Percentiles rank a stretch among this genome's conserved stretches.
These are phyloP conservation scores for Amphiprion percula DNA, from an alignment of 2,113 vertebrate species.

Conservation along the genomic window DNA sequence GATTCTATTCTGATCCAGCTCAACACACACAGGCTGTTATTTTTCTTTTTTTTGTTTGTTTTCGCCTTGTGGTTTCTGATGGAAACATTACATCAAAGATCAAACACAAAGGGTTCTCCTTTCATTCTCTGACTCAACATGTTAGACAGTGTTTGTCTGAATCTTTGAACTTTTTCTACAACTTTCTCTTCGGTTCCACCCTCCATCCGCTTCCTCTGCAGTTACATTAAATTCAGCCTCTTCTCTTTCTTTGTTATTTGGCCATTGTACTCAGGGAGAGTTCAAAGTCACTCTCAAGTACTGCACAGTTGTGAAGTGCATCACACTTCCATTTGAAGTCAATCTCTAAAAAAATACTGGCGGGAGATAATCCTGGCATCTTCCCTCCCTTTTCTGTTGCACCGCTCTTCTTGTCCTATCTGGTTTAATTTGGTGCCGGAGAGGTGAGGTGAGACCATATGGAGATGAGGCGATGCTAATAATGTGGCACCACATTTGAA, in stretches of 20 bases:
- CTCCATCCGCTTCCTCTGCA: constrained; percentile 1
- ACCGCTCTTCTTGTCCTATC: constrained; percentile 64
- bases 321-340: constrained; percentile 74
- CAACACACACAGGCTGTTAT: constrained; percentile 10
- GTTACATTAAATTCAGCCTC: constrained; percentile 32
- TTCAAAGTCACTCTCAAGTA: constrained; percentile 76
- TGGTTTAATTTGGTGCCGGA: constrained; percentile 73
- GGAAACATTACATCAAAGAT: constrained; percentile 64
- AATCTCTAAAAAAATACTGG: constrained; percentile 43
- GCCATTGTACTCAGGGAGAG: constrained; percentile 56
- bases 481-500: constrained; percentile 77
- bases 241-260: constrained; percentile 41
- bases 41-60: constrained; percentile 14
- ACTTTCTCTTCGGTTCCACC: constrained; percentile 38
- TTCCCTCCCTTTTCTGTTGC: constrained; percentile 31
- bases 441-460: constrained; percentile 67
- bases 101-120: constrained; percentile 46
- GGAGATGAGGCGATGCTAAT: constrained; percentile 81
- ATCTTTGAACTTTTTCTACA: constrained; percentile 39
- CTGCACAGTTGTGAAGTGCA: constrained; percentile 60
- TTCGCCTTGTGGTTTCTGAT: constrained; percentile 38
- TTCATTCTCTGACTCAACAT: constrained; percentile 47
- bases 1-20: constrained; percentile 43
- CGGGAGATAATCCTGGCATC: constrained; percentile 45
- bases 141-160: constrained; percentile 45